Evolutionary conservation across 2,888 invertebrate species (phyloP).

Genomic region (Dendrolimus pini): DNA sequence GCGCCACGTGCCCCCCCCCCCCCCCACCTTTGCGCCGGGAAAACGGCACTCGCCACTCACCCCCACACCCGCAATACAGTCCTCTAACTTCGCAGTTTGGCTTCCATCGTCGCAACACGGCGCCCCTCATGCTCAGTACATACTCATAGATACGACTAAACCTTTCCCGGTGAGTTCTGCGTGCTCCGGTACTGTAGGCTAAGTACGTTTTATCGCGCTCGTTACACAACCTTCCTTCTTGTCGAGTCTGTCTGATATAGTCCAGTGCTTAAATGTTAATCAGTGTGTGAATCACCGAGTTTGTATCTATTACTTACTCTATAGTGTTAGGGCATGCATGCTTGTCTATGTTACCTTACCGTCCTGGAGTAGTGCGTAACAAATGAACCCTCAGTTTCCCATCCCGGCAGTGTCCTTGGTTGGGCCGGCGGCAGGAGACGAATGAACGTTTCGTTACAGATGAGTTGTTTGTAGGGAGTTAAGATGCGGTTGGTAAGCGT

Average conservation of each 20-base stretch:
- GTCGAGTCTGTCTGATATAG: conserved; percentile 21
- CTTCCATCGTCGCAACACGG: conserved; percentile 28
- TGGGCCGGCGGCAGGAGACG: conserved; percentile 38
- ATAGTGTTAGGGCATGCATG: conserved; percentile 68
- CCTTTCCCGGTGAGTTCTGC: conserved; percentile 49
- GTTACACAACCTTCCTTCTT: background rate
- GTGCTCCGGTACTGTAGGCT: conserved; percentile 8
- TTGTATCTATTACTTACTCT: conserved; percentile 25
- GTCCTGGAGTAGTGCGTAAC: conserved; percentile 55
- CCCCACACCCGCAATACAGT: conserved; percentile 35
- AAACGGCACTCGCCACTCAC: conserved; percentile 13
- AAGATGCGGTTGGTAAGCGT: conserved; percentile 65
- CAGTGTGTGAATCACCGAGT: conserved; percentile 36
- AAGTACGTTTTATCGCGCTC: conserved; percentile 1
- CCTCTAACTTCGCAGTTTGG: conserved; percentile 30
- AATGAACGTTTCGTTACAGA: conserved; percentile 60
- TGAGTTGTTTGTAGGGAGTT: conserved; percentile 63
- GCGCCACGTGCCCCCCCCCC: conserved; percentile 19
- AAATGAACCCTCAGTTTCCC: conserved; percentile 45
- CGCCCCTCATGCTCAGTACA: conserved; percentile 30
- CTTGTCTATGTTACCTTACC: conserved; percentile 52
- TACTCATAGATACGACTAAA: conserved; percentile 27
- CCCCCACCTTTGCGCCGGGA: conserved; percentile 9
- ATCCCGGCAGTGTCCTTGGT: conserved; percentile 36
- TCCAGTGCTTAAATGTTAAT: conserved; percentile 51